Evolutionary conservation across 2,797 vertebrate species (phyloP), one percentile per base, ranked within the genome.

Genomic region (Crocidura indochinensis): DNA sequence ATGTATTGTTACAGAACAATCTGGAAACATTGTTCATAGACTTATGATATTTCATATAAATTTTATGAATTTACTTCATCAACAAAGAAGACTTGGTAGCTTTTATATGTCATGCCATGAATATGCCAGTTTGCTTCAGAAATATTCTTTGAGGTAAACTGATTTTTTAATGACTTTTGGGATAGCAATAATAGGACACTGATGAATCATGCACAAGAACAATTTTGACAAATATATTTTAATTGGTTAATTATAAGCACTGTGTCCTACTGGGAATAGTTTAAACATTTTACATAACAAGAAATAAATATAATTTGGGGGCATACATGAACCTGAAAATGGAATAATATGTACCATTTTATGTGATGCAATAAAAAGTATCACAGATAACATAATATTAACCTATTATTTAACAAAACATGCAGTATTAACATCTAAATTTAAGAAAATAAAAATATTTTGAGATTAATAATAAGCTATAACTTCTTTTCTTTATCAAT

Each of bases 111-210:
- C 93, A 71, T 90, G 26, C 22, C 67, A 53, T 27, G 38, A 11
- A 86, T 44, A 49, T 65, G 6, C 9, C 38, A 19, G 44, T 56
- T 53, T 72, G 8, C 26, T 74, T 91, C 3, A 56, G 24, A 93
- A 90, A 83, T 62, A 56, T 15, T 51, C 29, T 60, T 85, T 76
- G 75, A 83, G 56, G 47, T 31, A 82, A 71, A 85, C 29, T 68
- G 83, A 85, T 76, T 26, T 15, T 15, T 78, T 90, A 93, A 93
- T 88, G 62, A 92, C 84, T 71, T 91, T 38, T 76, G 68, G 60
- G 86, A 82, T 49, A 75, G 84, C 12, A 60, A 47, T 92, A 88
- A 85, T 46, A 90, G 2, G 29, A 11, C 26, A 73, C 44, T 83
- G 51, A 88, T 80, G 62, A 76, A 69, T 88, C n/a, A 71, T 49